These are phyloP conservation scores for Torymus aiolomorphi DNA, from an alignment of 2,888 invertebrate species.

Conservation along the genomic window DNA sequence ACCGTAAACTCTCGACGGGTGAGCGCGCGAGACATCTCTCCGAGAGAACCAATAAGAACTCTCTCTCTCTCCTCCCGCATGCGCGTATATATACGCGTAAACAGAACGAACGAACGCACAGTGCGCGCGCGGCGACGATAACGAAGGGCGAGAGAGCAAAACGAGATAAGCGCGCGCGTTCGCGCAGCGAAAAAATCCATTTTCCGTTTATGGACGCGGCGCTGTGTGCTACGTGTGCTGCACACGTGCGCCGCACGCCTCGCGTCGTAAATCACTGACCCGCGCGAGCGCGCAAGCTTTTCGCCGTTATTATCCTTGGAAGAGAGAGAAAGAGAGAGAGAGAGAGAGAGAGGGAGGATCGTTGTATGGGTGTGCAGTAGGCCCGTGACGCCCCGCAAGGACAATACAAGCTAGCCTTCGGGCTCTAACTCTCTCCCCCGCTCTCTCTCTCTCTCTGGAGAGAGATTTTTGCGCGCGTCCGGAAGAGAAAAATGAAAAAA, in stretches of 20 bases:
- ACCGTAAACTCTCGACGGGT: slow-evolving; percentile 21
- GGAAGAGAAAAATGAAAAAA: too few species aligned
- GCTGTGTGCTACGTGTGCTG: too few species aligned
- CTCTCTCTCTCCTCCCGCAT: neutral
- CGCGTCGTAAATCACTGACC: slow-evolving; percentile 48
- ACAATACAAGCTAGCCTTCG: slow-evolving; percentile 31
- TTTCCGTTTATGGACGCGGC: slow-evolving; percentile 39
- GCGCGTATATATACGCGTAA: too few species aligned
- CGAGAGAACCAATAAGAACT: slow-evolving; percentile 18
- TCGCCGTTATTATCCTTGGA: slow-evolving; percentile 43
- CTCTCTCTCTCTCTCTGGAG: neutral
- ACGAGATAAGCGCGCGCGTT: neutral
- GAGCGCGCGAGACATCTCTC: neutral
- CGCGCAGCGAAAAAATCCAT: slow-evolving; percentile 34
- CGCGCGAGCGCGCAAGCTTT: slow-evolving; percentile 16
- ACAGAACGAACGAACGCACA: neutral
- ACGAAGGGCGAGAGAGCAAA: slow-evolving; percentile 30
- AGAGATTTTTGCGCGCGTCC: too few species aligned
- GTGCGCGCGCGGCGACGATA: slow-evolving; percentile 16
- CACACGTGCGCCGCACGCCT: neutral
- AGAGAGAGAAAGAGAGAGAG: neutral
- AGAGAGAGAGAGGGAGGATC: neutral
- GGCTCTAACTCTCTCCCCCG: slow-evolving; percentile 38
- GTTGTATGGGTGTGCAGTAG: neutral
- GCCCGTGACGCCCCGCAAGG: slow-evolving; percentile 29